These are phyloP conservation scores for Tipula helvola DNA, from an alignment of 2,888 invertebrate genomes.

Conservation along the genomic window DNA sequence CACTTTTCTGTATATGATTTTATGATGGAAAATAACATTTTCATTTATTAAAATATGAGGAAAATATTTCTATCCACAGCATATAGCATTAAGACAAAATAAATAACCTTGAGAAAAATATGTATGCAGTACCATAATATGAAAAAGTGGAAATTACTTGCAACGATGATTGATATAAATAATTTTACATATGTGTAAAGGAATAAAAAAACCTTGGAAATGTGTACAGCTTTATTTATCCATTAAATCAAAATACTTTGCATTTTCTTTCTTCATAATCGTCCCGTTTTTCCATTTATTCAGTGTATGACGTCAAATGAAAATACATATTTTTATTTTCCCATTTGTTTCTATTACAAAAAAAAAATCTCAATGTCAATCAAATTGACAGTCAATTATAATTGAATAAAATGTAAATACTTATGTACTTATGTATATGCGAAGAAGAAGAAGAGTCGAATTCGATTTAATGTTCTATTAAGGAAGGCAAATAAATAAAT, in stretches of 20 bases:
- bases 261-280: background rate
- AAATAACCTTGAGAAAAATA: background rate
- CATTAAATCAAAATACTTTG: background rate
- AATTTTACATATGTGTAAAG: no score
- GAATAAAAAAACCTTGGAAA: no score
- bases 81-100: background rate
- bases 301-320: background rate
- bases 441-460: background rate
- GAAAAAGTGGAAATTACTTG: background rate
- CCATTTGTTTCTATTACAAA: background rate
- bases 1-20: background rate
- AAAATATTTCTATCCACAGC: background rate
- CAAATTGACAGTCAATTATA: constrained; percentile 9
- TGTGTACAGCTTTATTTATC: background rate
- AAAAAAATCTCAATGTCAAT: background rate
- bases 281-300: background rate
- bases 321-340: background rate
- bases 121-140: background rate
- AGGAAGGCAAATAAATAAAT: background rate
- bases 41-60: background rate
- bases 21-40: background rate
- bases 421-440: background rate
- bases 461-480: background rate
- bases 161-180: background rate
- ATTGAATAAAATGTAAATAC: background rate